Conservation (phyloP, 2,888 invertebrate genomes). For the Pemphredon lugubris region DNA sequence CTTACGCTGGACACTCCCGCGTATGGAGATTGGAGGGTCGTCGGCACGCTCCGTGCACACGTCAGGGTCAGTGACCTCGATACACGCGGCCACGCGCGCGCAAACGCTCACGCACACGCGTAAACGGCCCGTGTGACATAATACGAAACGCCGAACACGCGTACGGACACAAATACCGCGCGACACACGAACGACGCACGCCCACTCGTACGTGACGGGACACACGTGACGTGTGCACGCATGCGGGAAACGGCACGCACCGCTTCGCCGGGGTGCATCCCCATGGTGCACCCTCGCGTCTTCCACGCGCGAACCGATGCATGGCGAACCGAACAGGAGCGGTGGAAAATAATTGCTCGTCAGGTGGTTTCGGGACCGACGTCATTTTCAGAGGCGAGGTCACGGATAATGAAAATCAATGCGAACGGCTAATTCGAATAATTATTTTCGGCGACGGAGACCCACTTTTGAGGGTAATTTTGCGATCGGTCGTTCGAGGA, state of each 20-base stretch:
- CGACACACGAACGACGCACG: neutral
- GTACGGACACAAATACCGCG: slow-evolving; percentile 32
- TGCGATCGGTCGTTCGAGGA: too few species aligned
- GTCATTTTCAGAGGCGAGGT: too few species aligned
- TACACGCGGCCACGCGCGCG: slow-evolving; percentile 38
- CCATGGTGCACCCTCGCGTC: slow-evolving; percentile 11
- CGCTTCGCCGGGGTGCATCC: slow-evolving; percentile 21
- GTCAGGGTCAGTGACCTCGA: slow-evolving; percentile 77
- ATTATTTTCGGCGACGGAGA: too few species aligned
- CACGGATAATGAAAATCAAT: too few species aligned
- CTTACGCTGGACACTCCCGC: slow-evolving; percentile 13
- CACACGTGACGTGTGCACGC: slow-evolving; percentile 40
- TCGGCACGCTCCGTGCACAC: slow-evolving; percentile 76
- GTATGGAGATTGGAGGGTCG: slow-evolving; percentile 66
- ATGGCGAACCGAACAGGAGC: neutral
- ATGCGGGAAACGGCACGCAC: slow-evolving; percentile 4
- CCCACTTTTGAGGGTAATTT: too few species aligned
- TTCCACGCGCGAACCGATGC: slow-evolving; percentile 4
- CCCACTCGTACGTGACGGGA: slow-evolving; percentile 21
- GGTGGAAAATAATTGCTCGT: neutral
- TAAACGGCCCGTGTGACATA: slow-evolving; percentile 56
- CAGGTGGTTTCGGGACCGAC: neutral
- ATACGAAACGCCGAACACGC: slow-evolving; percentile 51
- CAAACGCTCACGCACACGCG: neutral
- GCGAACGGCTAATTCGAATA: too few species aligned